A percentile compares a stretch with the other conserved stretches of the same genome.
Conservation (phyloP, 2,113 vertebrate species). For the Plecotus auritus region DNA sequence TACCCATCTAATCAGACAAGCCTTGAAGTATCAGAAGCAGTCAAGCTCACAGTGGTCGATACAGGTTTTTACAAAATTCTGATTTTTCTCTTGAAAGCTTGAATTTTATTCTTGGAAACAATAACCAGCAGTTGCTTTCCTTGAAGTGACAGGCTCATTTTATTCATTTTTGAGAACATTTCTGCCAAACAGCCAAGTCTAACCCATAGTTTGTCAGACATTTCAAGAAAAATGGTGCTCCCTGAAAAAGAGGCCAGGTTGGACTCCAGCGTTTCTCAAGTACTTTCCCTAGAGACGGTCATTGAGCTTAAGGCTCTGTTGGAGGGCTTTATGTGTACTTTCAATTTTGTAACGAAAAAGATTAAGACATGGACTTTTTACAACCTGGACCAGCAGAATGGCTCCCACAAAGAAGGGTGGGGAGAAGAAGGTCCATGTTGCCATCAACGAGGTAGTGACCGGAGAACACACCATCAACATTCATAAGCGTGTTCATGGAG, state of each 20-base stretch:
- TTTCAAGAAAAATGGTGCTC: not conserved
- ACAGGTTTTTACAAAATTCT: not conserved
- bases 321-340: not conserved
- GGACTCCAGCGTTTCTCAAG: not conserved
- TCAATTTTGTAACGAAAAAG: not conserved
- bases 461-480: not conserved
- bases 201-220: not conserved
- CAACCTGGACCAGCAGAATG: not conserved
- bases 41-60: not conserved
- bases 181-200: not conserved
- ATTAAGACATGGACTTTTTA: not conserved
- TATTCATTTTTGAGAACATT: not conserved
- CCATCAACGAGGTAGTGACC: not conserved
- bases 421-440: not conserved
- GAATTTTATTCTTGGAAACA: not conserved
- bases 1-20: not conserved
- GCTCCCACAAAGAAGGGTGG: not conserved
- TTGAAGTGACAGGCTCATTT: not conserved
- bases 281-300: not conserved
- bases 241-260: not conserved
- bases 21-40: not conserved
- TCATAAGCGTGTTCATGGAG: not conserved
- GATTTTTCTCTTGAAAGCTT: not conserved
- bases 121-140: not conserved
- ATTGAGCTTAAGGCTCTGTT: not conserved